A percentile compares a stretch with the other conserved stretches of the same genome.
Evolutionary conservation across 2,797 vertebrate genomes (phyloP).

Genomic region (Dendrocincla fuliginosa): DNA sequence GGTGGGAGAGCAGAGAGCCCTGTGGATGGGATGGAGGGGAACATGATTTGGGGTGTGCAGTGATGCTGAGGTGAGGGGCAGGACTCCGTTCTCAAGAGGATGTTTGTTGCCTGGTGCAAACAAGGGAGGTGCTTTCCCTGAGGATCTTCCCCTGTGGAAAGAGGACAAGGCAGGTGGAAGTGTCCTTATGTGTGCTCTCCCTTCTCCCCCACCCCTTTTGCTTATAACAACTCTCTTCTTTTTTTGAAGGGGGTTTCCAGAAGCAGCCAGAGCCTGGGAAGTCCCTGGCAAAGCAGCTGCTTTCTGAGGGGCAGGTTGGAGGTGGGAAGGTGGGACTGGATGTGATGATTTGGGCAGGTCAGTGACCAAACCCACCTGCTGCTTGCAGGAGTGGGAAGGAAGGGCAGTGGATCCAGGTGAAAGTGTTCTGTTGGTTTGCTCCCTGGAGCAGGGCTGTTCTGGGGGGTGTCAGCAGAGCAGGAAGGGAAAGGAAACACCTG

Average conservation of each 20-base stretch:
- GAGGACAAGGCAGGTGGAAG: neutral
- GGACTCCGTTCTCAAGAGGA: neutral
- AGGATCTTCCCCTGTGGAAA: neutral
- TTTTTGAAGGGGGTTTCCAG: slow-evolving; percentile 52
- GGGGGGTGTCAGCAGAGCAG: neutral
- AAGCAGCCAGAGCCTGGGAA: slow-evolving; percentile 14
- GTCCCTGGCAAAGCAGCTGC: slow-evolving; percentile 56
- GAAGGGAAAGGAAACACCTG: neutral
- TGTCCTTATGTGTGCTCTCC: neutral
- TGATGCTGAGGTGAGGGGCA: neutral
- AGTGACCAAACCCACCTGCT: neutral
- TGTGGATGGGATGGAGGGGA: neutral
- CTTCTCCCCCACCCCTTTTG: neutral
- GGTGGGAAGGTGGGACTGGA: neutral
- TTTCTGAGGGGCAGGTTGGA: neutral
- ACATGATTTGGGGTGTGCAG: accelerated
- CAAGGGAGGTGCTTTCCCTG: neutral
- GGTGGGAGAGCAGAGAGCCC: neutral
- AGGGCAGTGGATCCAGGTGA: neutral
- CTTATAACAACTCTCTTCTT: neutral
- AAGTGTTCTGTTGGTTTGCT: neutral
- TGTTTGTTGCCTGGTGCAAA: neutral
- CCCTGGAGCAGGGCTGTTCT: neutral
- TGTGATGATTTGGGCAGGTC: neutral
- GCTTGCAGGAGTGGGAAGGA: neutral